Conservation (phyloP, 2,888 invertebrate genomes). For the Antheraea yamamai region DNA sequence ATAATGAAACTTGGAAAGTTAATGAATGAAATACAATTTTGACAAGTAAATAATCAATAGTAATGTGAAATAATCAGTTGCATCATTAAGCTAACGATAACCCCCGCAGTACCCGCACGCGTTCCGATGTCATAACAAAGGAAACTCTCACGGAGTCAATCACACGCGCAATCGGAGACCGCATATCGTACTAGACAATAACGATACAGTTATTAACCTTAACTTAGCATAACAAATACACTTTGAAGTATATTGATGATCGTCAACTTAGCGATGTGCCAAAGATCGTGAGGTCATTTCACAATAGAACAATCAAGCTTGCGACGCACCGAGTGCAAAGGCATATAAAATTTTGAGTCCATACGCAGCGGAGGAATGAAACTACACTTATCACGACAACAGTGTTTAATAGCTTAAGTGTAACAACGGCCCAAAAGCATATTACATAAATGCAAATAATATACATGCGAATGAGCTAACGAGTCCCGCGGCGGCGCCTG, state of each 20-base stretch:
- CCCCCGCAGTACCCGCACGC: background rate
- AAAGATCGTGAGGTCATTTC: constrained; percentile 57
- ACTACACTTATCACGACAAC: no score
- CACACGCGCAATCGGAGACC: constrained; percentile 27
- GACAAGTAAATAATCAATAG: no score
- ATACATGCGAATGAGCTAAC: no score
- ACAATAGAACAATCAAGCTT: constrained; percentile 40
- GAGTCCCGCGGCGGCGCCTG: no score
- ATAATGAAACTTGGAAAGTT: no score
- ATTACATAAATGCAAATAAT: no score
- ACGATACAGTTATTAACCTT: constrained; percentile 54
- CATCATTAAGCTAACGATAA: background rate
- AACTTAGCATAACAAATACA: constrained; percentile 53
- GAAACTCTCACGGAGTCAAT: constrained; percentile 32
- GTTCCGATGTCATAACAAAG: constrained; percentile 20
- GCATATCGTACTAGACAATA: constrained; percentile 38
- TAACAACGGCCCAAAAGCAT: no score
- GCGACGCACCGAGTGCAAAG: constrained; percentile 36
- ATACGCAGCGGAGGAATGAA: no score
- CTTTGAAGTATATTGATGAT: constrained; percentile 60
- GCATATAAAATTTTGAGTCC: background rate
- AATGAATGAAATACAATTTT: no score
- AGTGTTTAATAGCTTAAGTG: no score
- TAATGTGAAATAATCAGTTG: background rate
- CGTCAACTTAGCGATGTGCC: constrained; percentile 46